These are phyloP conservation scores for Synanthedon tipuliformis DNA, from an alignment of 2,888 invertebrate species.

Conservation along the genomic window DNA sequence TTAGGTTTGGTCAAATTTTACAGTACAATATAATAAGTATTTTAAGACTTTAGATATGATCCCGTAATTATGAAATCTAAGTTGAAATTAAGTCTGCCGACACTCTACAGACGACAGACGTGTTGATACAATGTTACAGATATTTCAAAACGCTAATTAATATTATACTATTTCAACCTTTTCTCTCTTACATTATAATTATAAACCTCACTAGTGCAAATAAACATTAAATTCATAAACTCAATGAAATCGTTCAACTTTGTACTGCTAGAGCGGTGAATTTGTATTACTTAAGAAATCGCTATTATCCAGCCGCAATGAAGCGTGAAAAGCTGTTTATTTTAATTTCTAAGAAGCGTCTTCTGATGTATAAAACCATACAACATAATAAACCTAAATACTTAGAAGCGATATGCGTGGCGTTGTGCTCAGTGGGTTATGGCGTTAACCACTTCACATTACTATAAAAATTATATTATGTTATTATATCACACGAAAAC, in stretches of 20 bases:
- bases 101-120: too few relatives aligned
- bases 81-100: too few relatives aligned
- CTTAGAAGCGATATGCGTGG: background rate
- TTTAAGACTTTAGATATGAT: too few relatives aligned
- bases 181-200: too few relatives aligned
- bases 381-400: background rate
- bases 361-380: background rate
- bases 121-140: too few relatives aligned
- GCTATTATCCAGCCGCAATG: constrained; percentile 4
- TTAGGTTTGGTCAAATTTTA: constrained; percentile 11
- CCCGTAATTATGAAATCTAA: too few relatives aligned
- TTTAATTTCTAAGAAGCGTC: background rate
- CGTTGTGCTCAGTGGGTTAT: background rate
- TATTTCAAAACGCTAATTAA: too few relatives aligned
- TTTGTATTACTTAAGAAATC: too few relatives aligned
- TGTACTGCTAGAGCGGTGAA: too few relatives aligned
- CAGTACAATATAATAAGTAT: too few relatives aligned
- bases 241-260: background rate
- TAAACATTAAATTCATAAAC: background rate
- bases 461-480: background rate
- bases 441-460: background rate
- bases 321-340: constrained; percentile 3
- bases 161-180: too few relatives aligned
- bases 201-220: background rate
- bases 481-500: background rate